Conservation (phyloP, 1,140 invertebrate species). For the Macrobrachium nipponense region DNA sequence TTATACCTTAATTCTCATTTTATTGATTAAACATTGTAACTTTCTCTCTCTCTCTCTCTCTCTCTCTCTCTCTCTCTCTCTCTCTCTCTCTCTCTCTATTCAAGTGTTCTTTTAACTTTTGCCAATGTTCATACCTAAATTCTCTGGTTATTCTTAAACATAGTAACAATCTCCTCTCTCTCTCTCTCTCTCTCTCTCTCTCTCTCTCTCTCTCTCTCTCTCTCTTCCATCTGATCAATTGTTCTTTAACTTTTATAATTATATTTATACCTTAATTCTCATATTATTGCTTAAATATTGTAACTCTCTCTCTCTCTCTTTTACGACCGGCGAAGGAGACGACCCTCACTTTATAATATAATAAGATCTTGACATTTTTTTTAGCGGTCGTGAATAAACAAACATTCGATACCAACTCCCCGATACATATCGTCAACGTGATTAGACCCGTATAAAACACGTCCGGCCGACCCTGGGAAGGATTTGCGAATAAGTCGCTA, state of each 20-base stretch:
- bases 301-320: conserved; percentile 12
- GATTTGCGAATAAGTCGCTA: background rate
- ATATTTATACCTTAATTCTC: too few species aligned
- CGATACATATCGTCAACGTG: too few species aligned
- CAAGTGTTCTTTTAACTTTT: background rate
- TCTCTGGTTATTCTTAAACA: background rate
- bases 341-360: background rate
- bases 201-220: conserved; percentile 8
- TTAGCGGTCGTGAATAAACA: too few species aligned
- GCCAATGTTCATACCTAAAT: background rate
- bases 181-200: too few species aligned
- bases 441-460: too few species aligned
- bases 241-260: too few species aligned
- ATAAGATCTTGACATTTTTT: too few species aligned
- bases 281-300: too few species aligned
- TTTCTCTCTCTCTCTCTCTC: background rate
- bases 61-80: background rate
- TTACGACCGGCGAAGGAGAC: background rate
- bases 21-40: background rate
- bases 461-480: too few species aligned
- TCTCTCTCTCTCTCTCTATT: background rate
- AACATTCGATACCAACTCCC: too few species aligned
- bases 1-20: background rate
- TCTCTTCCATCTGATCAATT: too few species aligned
- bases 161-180: background rate